Evolutionary conservation across 2,113 vertebrate genomes (phyloP).

Genomic region (Planiliza haematocheilus): DNA sequence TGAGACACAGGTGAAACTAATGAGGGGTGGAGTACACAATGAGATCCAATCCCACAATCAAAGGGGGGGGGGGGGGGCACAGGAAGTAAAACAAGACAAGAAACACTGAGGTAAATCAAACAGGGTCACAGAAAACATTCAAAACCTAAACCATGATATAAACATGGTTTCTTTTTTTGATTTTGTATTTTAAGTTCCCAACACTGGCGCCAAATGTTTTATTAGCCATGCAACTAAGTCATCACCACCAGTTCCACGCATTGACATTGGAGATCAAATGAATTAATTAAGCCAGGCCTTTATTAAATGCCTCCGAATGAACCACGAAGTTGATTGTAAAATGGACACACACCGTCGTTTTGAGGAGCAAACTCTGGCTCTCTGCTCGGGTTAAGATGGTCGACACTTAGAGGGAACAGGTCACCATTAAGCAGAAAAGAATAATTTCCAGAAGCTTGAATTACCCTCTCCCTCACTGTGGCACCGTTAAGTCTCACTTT

Average conservation of each 20-base stretch:
- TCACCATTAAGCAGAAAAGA: slow-evolving; percentile 54
- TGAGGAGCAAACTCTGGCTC: slow-evolving; percentile 44
- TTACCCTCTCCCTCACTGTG: slow-evolving; percentile 15
- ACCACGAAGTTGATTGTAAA: slow-evolving; percentile 75
- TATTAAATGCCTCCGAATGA: slow-evolving; percentile 61
- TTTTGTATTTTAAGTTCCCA: too few relatives aligned
- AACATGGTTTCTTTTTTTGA: too few relatives aligned
- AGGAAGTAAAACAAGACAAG: too few relatives aligned
- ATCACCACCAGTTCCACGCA: slow-evolving; percentile 29
- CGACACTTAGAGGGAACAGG: slow-evolving; percentile 17
- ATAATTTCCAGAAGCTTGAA: slow-evolving; percentile 44
- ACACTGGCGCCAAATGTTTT: slow-evolving; percentile 1
- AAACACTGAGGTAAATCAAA: too few relatives aligned
- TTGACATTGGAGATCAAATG: slow-evolving; percentile 69
- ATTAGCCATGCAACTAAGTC: too few relatives aligned
- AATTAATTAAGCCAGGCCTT: slow-evolving; percentile 67
- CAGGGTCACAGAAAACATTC: too few relatives aligned
- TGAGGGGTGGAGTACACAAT: too few relatives aligned
- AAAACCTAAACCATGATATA: too few relatives aligned
- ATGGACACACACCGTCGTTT: too few relatives aligned
- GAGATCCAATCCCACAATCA: too few relatives aligned
- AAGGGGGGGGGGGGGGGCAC: too few relatives aligned
- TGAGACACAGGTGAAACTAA: too few relatives aligned
- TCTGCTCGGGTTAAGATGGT: slow-evolving; percentile 23
- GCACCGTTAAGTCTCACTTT: slow-evolving; percentile 10